Evolutionary conservation across 2,113 vertebrate species (phyloP), one percentile per base, ranked within the genome.

Genomic region (Rhadina sibilatrix): DNA sequence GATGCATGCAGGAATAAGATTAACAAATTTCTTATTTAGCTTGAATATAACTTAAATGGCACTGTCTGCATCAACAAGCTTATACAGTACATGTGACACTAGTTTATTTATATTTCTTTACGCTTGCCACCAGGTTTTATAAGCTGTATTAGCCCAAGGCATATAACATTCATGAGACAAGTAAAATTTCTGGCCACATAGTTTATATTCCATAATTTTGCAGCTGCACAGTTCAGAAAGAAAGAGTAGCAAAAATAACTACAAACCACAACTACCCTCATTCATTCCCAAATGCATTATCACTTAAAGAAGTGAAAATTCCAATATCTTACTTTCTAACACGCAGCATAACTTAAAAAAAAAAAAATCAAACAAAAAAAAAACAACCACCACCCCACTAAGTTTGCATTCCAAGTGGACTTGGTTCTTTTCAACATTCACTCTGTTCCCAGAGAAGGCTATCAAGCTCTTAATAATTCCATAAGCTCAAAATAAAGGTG

Each of bases 401-500:
- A 56, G 13, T 80, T 80, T 83, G 38, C 57, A 68, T 83, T 94
- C 63, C 42, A 74, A 52, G 35, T 38, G 40, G 53, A 84, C 49
- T 52, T 1, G 0, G 18, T 15, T 52, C 35, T 94, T 90, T 57
- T 57, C 28, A 85, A n/a, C 24, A 76, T n/a, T 63, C n/a, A 25
- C 46, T 89, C 31, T 49, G 16, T 10, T 80, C 56, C 77, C 15
- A 8, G 66, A 93, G 52, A 87, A 78, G 33, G 20, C 18, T 78
- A 66, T 16, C 2, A 7, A 85, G 74, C 60, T 89, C 84, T 66
- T 71, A 89, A 72, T 7, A 89, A n/a, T 38, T 82, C n/a, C 37
- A 57, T 76, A 83, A 96, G 64, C 35, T 82, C 65, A 90, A 92
- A 95, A 94, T 89, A 91, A 91, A 95, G 93, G 74, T 53, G 31